Conservation (phyloP, 2,113 vertebrate species). For the Ptychochromis oligacanthus region DNA sequence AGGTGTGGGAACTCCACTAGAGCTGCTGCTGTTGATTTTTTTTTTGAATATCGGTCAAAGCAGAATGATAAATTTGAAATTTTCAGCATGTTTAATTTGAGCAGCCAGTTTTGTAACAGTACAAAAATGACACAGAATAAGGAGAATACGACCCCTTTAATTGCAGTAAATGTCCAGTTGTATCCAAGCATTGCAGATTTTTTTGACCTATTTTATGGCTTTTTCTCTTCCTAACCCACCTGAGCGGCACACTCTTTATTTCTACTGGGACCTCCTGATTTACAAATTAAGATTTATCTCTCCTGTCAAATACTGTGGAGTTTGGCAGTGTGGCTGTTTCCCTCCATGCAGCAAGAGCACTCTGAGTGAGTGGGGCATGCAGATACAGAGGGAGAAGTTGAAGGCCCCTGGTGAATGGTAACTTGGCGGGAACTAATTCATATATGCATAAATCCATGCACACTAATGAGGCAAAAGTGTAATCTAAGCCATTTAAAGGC, state of each 20-base stretch:
- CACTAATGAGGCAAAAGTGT: background rate
- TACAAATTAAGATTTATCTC: background rate
- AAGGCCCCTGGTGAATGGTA: background rate
- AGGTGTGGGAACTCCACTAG: background rate
- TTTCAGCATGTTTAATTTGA: too few relatives aligned
- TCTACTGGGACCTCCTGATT: background rate
- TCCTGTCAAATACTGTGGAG: too few relatives aligned
- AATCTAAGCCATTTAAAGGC: too few relatives aligned
- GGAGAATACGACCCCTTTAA: too few relatives aligned
- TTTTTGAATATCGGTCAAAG: background rate
- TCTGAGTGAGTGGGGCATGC: background rate
- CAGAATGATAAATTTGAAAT: background rate
- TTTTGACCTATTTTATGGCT: background rate
- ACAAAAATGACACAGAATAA: too few relatives aligned
- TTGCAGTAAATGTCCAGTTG: background rate
- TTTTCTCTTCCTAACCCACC: background rate
- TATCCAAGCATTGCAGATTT: background rate
- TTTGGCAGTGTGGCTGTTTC: background rate
- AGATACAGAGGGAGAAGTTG: background rate
- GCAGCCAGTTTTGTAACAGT: too few relatives aligned
- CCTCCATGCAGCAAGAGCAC: background rate
- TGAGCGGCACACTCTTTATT: background rate
- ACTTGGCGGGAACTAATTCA: background rate
- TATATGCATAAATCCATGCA: background rate
- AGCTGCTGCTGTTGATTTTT: background rate